Evolutionary conservation across 1,140 invertebrate species (phyloP).

Genomic region (Atta cephalotes): DNA sequence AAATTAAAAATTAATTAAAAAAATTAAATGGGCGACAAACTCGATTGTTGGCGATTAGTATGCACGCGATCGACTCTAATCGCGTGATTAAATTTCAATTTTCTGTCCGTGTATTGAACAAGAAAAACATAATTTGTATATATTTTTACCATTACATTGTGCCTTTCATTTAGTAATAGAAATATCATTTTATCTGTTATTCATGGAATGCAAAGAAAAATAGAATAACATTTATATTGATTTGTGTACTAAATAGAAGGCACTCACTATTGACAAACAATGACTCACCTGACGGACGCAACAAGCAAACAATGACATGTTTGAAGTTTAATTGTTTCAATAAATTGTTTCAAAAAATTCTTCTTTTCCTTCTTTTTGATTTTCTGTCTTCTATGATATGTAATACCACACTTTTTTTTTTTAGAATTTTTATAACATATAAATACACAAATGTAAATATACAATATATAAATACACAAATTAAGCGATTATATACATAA

Average conservation of each 20-base stretch:
- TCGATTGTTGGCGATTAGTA: neutral
- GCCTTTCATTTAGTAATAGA: too few species aligned
- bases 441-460: neutral
- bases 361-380: neutral
- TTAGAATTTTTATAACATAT: neutral
- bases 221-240: too few species aligned
- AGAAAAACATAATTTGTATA: neutral
- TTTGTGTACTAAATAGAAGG: too few species aligned
- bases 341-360: neutral
- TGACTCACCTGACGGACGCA: slow-evolving; percentile 82
- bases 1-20: neutral
- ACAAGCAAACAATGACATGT: slow-evolving; percentile 82
- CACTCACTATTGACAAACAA: neutral
- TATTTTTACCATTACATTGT: neutral
- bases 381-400: neutral
- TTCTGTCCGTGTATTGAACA: neutral
- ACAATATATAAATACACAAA: neutral
- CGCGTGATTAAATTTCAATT: neutral
- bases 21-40: neutral
- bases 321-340: neutral
- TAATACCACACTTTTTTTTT: neutral
- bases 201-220: too few species aligned
- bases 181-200: too few species aligned
- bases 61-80: neutral
- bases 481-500: neutral